phyloP scores from a whole-genome alignment of 2,797 vertebrate species.

The Ambastaia sidthimunki region DNA sequence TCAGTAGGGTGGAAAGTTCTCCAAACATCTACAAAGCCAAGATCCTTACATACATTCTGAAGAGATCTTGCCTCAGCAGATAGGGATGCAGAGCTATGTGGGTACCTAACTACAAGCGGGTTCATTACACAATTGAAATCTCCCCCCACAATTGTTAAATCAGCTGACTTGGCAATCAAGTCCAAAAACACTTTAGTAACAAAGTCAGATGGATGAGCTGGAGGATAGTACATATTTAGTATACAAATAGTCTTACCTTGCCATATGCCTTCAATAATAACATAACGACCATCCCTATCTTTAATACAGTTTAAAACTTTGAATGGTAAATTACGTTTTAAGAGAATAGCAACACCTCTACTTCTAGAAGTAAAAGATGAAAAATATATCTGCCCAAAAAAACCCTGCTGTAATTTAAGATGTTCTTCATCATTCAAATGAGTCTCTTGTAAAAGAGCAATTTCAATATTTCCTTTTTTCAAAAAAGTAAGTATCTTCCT shows the following conservation, averaged over 20 bases:
- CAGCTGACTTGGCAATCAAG: neutral
- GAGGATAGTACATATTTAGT: neutral
- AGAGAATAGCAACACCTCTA: neutral
- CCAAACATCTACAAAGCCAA: neutral
- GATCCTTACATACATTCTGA: neutral
- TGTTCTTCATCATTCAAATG: neutral
- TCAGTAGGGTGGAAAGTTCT: neutral
- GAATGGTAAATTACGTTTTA: neutral
- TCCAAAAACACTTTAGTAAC: conserved; percentile 16
- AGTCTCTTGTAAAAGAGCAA: neutral
- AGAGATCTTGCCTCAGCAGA: neutral
- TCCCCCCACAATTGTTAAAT: neutral
- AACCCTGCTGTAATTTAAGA: neutral
- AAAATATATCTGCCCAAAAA: conserved; percentile 10
- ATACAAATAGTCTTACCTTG: neutral
- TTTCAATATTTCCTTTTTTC: neutral
- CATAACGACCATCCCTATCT: neutral
- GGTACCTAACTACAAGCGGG: neutral
- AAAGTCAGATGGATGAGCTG: conserved; percentile 3
- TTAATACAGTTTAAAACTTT: conserved; percentile 14
- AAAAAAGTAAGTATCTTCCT: neutral
- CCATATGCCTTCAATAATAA: conserved; percentile 1
- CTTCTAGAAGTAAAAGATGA: neutral
- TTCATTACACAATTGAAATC: conserved; percentile 16
- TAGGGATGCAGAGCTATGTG: neutral